Evolutionary conservation across 2,113 vertebrate genomes (phyloP).

Genomic region (Rostratula benghalensis): DNA sequence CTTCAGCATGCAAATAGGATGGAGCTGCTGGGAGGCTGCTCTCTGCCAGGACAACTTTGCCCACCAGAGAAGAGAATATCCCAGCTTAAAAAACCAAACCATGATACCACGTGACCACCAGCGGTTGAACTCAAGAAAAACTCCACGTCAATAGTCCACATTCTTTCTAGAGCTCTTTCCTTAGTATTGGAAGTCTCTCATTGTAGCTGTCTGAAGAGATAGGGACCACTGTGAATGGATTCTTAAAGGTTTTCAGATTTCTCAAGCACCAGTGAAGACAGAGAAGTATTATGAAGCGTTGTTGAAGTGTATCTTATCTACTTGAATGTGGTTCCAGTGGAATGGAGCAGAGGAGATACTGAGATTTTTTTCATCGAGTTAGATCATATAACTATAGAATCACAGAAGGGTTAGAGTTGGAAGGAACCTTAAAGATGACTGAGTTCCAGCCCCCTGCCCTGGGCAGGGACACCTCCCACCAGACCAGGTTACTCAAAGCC

Average conservation of each 20-base stretch:
- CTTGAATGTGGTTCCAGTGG: not conserved
- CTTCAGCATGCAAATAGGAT: not conserved
- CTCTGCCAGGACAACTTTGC: not conserved
- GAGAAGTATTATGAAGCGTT: not conserved
- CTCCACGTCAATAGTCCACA: not conserved
- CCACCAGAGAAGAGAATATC: not conserved
- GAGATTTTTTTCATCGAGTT: not conserved
- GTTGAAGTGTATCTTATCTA: not conserved
- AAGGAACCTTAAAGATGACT: too few species aligned
- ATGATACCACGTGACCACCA: not conserved
- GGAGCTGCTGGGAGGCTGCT: not conserved
- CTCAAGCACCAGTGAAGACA: not conserved
- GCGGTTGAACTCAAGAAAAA: not conserved
- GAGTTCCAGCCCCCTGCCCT: too few species aligned
- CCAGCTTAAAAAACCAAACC: not conserved
- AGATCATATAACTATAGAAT: not conserved
- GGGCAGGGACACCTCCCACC: too few species aligned
- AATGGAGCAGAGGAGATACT: not conserved
- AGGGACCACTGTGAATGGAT: not conserved
- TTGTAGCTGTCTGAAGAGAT: not conserved
- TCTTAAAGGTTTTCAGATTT: not conserved
- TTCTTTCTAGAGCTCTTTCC: not conserved
- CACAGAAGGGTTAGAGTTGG: too few species aligned
- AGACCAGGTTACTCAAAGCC: too few species aligned
- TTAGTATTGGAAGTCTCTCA: not conserved